Conservation (phyloP, 2,797 vertebrate genomes). For the Epinephelus malabaricus region DNA sequence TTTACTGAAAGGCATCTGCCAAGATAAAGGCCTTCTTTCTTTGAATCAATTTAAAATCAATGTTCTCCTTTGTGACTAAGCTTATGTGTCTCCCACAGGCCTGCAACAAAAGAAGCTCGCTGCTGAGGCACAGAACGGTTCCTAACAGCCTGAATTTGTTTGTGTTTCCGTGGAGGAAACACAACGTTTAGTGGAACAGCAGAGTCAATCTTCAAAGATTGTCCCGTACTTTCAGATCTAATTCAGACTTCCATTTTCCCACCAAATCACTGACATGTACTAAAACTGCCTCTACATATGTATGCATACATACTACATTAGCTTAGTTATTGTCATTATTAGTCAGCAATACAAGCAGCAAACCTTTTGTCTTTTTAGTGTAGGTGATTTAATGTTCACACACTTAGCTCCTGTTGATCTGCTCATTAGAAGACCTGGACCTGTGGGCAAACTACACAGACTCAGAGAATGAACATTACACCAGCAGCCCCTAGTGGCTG, state of each 20-base stretch:
- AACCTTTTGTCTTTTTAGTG: neutral
- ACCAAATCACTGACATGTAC: neutral
- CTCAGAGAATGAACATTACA: neutral
- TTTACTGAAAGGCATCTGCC: slow-evolving; percentile 10
- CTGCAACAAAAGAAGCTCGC: slow-evolving; percentile 9
- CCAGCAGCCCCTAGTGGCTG: slow-evolving; percentile 42
- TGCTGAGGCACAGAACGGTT: neutral
- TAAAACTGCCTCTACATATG: neutral
- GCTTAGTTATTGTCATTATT: neutral
- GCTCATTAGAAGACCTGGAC: neutral
- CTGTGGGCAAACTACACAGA: neutral
- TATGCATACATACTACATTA: neutral
- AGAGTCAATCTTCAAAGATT: neutral
- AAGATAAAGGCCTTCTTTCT: slow-evolving; percentile 34
- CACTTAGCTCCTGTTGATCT: slow-evolving; percentile 6
- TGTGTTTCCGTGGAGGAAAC: slow-evolving; percentile 1
- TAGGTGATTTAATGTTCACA: neutral
- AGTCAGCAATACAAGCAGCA: neutral
- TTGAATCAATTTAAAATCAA: slow-evolving; percentile 58
- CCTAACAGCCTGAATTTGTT: slow-evolving; percentile 16
- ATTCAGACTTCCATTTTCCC: neutral
- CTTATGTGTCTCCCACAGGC: slow-evolving; percentile 28
- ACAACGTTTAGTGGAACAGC: neutral
- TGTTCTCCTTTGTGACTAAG: slow-evolving; percentile 33
- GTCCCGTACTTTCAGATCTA: neutral